Evolutionary conservation across 2,888 invertebrate species (phyloP), one percentile per base, ranked within the genome.

Genomic region (Encarsia formosa): DNA sequence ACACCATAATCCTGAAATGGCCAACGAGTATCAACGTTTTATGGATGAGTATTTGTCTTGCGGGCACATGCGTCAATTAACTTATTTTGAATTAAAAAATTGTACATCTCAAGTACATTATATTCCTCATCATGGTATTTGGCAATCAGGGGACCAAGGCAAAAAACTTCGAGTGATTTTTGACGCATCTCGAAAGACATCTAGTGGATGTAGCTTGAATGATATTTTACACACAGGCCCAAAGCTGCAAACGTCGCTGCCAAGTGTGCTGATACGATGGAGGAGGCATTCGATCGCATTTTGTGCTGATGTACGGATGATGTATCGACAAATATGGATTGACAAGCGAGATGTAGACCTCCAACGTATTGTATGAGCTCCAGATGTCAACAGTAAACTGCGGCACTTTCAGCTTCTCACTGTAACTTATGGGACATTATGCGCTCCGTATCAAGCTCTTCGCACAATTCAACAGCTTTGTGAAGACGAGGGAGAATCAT

Each of bases 91-190:
- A 11, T 6, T 35, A n/a, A 16, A 22, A 4, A 23, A 11, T 3
- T 3, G n/a, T 1, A n/a, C 3, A 1, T 3, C 5, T 4, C 24
- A 24, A 9, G 22, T 18, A 15, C 16, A 31, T 19, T 45, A 45
- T 15, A 45, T 45, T 1, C 23, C 22, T 26, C 35, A 45, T 23
- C 44, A 45, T 26, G 22, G 31, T 6, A 46, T 46, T 4, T 46
- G 37, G 46, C 26, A 46, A 22, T n/a, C 37, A 2, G 8, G 15
- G n/a, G 46, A 37, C 24, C 23, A 15, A 8, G 13, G 22, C 8
- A n/a, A 6, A n/a, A 39, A 23, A n/a, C 23, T 39, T 2, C 2
- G 46, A n/a, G 46, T 46, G 5, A 26, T 46, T 2, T 46, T 46
- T 20, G n/a, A 46, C 11, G 46, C 46, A 9, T 46, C 46, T 4